A percentile compares a stretch with the other conserved stretches of the same genome.
These are phyloP conservation scores for Enteromius argenteus DNA, from an alignment of 2,797 vertebrate genomes.

Conservation along the genomic window DNA sequence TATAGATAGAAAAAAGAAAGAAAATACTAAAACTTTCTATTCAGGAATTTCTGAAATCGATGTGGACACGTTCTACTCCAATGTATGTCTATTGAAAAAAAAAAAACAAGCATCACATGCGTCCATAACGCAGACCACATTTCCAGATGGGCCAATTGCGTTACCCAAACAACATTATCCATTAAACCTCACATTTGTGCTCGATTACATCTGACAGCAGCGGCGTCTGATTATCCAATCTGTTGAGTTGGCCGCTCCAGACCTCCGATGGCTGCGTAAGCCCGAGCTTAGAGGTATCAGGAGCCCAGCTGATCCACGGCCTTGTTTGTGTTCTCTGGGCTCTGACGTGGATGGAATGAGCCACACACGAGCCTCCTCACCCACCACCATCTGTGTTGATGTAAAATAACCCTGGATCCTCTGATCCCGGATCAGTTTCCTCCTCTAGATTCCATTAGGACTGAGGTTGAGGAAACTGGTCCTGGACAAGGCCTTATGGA, in stretches of 20 bases:
- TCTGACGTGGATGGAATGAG: conserved; percentile 39
- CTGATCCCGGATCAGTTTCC: conserved; percentile 36
- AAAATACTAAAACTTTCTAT: background rate
- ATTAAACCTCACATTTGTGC: conserved; percentile 44
- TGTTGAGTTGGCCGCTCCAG: conserved; percentile 35
- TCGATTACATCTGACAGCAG: conserved; percentile 42
- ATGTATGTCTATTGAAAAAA: background rate
- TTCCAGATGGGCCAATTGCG: conserved; percentile 22
- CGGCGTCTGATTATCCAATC: conserved; percentile 35
- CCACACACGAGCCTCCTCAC: conserved; percentile 25
- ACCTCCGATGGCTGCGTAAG: conserved; percentile 9
- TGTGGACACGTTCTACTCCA: background rate
- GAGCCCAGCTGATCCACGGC: conserved; percentile 20
- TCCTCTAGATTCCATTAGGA: background rate
- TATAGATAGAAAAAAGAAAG: too few species aligned
- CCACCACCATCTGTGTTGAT: conserved; percentile 52
- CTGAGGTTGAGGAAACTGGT: conserved; percentile 7
- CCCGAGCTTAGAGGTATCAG: conserved; percentile 30
- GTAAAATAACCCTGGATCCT: conserved; percentile 20
- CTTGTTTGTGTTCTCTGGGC: conserved; percentile 42
- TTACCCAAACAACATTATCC: conserved; percentile 42
- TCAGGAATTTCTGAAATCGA: background rate
- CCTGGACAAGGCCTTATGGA: conserved; percentile 15
- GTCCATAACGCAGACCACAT: background rate
- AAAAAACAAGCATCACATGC: background rate